Conservation (phyloP, 2,797 vertebrate species). For the Coregonus sp. region DNA sequence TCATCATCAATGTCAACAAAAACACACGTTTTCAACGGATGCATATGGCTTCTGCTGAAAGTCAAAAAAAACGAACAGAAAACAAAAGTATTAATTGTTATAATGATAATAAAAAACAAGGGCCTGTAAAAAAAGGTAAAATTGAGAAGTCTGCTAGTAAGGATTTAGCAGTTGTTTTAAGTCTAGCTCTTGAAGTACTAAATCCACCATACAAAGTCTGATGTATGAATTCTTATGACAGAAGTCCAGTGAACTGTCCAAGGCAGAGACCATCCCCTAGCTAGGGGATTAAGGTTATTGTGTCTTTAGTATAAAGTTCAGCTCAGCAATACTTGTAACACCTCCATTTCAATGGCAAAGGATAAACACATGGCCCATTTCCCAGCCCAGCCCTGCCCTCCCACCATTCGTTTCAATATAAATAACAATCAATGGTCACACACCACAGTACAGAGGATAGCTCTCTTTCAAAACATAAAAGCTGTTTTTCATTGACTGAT, state of each 20-base stretch:
- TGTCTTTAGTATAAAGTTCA: slow-evolving; percentile 51
- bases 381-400: slow-evolving; percentile 24
- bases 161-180: slow-evolving; percentile 62
- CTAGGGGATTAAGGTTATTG: slow-evolving; percentile 48
- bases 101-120: slow-evolving; percentile 60
- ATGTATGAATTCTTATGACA: slow-evolving; percentile 50
- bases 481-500: background rate
- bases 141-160: slow-evolving; percentile 56
- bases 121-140: slow-evolving; percentile 72
- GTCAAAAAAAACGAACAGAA: slow-evolving; percentile 70
- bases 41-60: slow-evolving; percentile 79
- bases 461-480: slow-evolving; percentile 53
- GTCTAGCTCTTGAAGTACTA: slow-evolving; percentile 66
- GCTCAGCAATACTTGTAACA: slow-evolving; percentile 63
- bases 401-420: slow-evolving; percentile 57
- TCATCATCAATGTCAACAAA: slow-evolving; percentile 76
- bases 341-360: slow-evolving; percentile 55
- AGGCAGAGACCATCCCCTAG: slow-evolving; percentile 48
- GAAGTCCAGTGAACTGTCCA: slow-evolving; percentile 70
- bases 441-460: slow-evolving; percentile 73
- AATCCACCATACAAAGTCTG: slow-evolving; percentile 49
- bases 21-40: slow-evolving; percentile 78
- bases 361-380: slow-evolving; percentile 51
- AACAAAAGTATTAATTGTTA: slow-evolving; percentile 69
- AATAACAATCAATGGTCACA: slow-evolving; percentile 76